These are phyloP conservation scores for Dromaius novaehollandiae DNA, from an alignment of 2,113 vertebrate genomes.

Conservation along the genomic window DNA sequence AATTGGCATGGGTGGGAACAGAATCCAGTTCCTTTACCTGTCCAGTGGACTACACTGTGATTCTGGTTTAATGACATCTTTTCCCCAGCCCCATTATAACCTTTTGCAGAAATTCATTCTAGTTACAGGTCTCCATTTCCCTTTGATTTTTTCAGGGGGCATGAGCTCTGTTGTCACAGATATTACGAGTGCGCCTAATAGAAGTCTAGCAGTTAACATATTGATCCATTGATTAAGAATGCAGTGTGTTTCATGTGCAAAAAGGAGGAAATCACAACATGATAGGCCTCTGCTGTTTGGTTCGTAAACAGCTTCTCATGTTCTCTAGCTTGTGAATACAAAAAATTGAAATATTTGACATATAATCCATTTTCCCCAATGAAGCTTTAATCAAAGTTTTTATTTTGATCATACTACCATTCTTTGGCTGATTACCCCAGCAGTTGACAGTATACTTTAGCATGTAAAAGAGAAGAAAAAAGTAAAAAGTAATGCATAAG, in stretches of 20 bases:
- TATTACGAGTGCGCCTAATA: not conserved
- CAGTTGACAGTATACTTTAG: not conserved
- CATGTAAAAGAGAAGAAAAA: not conserved
- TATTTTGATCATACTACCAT: not conserved
- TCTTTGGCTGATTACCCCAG: not conserved
- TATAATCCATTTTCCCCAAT: not conserved
- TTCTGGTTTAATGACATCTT: not conserved
- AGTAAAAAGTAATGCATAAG: not conserved
- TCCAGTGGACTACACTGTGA: not conserved
- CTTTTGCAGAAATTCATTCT: not conserved
- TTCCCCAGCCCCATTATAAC: not conserved
- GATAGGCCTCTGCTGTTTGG: not conserved
- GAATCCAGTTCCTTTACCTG: not conserved
- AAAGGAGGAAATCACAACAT: not conserved
- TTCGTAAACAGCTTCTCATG: not conserved
- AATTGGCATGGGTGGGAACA: too few relatives aligned
- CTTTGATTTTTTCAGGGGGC: not conserved
- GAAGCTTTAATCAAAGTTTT: not conserved
- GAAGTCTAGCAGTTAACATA: not conserved
- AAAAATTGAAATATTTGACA: not conserved
- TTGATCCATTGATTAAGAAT: not conserved
- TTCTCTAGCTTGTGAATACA: not conserved
- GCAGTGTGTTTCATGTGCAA: not conserved
- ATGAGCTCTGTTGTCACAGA: not conserved
- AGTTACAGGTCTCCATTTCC: not conserved